Evolutionary conservation across 2,113 vertebrate species (phyloP), one percentile per base, ranked within the genome.

Genomic region (Rhagologus leucostigma): DNA sequence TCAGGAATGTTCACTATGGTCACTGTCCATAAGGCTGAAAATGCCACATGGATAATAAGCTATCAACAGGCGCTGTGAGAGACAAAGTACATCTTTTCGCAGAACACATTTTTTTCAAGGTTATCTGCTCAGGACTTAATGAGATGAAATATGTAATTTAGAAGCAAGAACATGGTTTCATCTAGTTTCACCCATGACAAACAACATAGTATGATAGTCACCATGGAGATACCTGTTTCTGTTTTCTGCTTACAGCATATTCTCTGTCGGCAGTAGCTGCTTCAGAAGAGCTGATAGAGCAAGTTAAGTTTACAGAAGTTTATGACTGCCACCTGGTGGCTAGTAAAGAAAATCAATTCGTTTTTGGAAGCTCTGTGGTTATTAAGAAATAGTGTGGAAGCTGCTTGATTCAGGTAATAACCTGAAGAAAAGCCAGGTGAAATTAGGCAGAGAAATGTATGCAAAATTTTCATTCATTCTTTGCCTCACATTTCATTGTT

Each of bases 311-410:
- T 80, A 68, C 64, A 79, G 89, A 83, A 74, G 92, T 90, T 96
- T 80, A 56, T 81, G 92, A 93, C 90, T 96, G 96, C 96, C 95
- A 96, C 68, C 96, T 96, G 76, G 92, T 94, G 96, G 96, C 47
- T 84, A 75, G 39, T 85, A 55, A 41, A 67, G 93, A 93, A 95
- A 96, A 85, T 71, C 21, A 44, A 59, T 70, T 59, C 29, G 26
- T 2, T 81, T 85, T 37, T 46, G 33, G 53, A 80, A 83, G 20
- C 23, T 19, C 27, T 9, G 21, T n/a, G 27, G 7, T 67, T 70
- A 32, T 42, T 41, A 52, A 73, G 39, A 33, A 86, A 46, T 14
- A 44, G 23, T 26, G 23, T 26, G 65, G 50, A 73, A 63, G 7
- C 3, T 12, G 8, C 1, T 74, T 27, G 21, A 65, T 88, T 55